Evolutionary conservation across 2,113 vertebrate species (phyloP).

Genomic region (Ceratotherium simum): DNA sequence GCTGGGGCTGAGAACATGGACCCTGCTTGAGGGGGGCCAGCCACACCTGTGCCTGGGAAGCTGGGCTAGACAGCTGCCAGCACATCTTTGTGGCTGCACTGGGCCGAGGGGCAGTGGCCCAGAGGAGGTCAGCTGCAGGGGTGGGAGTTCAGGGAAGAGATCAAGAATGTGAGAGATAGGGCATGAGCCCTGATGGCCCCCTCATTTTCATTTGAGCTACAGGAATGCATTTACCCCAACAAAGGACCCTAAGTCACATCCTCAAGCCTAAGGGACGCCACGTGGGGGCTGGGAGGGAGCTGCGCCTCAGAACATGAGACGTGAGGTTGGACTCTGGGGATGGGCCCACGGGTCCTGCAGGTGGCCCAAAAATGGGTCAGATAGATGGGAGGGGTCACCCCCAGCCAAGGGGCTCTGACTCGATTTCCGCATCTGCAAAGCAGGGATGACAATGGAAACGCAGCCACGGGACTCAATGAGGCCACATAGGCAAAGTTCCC

Average conservation of each 20-base stretch:
- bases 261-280: neutral
- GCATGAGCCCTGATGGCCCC: neutral
- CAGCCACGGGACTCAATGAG: fast-evolving
- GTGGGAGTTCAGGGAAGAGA: neutral
- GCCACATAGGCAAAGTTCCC: neutral
- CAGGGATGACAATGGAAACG: neutral
- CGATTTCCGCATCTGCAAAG: neutral
- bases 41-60: no score
- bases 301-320: neutral
- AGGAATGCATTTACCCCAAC: neutral
- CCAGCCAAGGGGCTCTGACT: neutral
- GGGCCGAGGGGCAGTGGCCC: neutral
- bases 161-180: neutral
- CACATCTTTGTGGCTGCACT: neutral
- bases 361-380: neutral
- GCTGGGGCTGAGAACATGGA: neutral
- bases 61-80: neutral
- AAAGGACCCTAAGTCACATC: neutral
- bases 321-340: neutral
- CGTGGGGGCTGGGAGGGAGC: neutral
- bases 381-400: neutral
- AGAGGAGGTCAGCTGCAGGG: neutral
- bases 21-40: neutral
- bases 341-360: neutral
- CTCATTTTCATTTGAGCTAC: neutral